Percentiles rank a stretch among this genome's conserved stretches.
Conservation (phyloP, 2,113 vertebrate genomes). For the Prinia subflava region DNA sequence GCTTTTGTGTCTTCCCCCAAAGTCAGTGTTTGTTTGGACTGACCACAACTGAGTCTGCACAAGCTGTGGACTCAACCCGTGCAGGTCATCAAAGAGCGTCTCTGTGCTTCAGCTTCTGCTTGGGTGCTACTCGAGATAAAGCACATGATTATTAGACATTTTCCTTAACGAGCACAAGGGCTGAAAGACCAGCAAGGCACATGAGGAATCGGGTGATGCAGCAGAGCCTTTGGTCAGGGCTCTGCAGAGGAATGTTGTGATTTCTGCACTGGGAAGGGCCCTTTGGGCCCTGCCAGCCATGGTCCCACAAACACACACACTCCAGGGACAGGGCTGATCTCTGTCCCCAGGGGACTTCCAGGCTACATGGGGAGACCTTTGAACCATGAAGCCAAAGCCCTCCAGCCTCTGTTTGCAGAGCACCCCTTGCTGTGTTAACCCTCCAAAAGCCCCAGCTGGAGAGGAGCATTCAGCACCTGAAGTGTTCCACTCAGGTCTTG, state of each 20-base stretch:
- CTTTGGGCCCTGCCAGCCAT: not conserved
- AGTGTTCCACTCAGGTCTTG: not conserved
- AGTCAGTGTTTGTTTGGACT: not conserved
- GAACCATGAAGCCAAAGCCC: not conserved
- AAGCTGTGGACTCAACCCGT: not conserved
- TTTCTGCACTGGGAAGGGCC: not conserved
- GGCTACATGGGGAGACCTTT: not conserved
- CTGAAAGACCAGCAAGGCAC: not conserved
- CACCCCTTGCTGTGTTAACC: not conserved
- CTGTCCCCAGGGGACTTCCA: not conserved
- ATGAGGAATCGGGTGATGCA: not conserved
- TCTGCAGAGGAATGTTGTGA: accelerated
- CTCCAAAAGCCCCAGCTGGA: not conserved
- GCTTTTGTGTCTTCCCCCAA: not conserved
- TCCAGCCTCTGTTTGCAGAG: constrained; percentile 29
- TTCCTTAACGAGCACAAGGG: not conserved
- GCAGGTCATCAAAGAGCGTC: not conserved
- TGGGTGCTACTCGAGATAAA: not conserved
- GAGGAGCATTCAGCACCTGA: not conserved
- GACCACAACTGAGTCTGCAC: not conserved
- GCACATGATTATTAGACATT: not conserved
- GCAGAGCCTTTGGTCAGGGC: not conserved
- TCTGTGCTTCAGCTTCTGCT: not conserved
- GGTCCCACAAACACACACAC: not conserved
- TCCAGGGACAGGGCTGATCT: not conserved